A percentile compares a stretch with the other conserved stretches of the same genome.
These are phyloP conservation scores for Lindbergichthys nudifrons DNA, from an alignment of 2,797 vertebrate genomes.

Conservation along the genomic window DNA sequence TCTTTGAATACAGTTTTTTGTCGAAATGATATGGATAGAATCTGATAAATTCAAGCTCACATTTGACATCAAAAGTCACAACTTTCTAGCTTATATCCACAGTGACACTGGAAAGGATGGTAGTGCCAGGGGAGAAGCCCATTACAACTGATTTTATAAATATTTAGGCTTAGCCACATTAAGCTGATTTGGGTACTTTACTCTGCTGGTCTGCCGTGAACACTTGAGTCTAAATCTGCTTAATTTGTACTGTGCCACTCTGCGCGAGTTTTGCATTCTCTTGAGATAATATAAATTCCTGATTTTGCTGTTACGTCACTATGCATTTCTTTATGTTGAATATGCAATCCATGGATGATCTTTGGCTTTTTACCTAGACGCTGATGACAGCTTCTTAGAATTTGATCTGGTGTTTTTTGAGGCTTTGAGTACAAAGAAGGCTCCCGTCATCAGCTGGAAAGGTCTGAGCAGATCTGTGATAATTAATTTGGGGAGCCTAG, in stretches of 20 bases:
- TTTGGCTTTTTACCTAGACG: neutral
- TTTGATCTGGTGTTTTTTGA: conserved; percentile 53
- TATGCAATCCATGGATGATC: conserved; percentile 30
- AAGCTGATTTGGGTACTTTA: conserved; percentile 93
- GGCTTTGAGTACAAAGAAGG: conserved; percentile 33
- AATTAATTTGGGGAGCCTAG: conserved; percentile 72
- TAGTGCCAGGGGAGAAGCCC: conserved; percentile 87
- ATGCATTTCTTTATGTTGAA: conserved; percentile 57
- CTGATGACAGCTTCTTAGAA: conserved; percentile 37
- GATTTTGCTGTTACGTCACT: conserved; percentile 76
- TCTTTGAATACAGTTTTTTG: neutral
- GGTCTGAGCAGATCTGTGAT: conserved; percentile 69
- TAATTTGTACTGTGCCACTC: conserved; percentile 90
- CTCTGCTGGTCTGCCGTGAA: conserved; percentile 88
- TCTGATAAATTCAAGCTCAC: conserved; percentile 34
- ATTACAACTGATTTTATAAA: conserved; percentile 89
- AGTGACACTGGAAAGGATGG: conserved; percentile 80
- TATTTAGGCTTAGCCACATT: conserved; percentile 88
- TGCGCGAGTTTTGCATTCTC: conserved; percentile 84
- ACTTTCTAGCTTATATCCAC: conserved; percentile 58
- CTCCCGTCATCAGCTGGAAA: conserved; percentile 68
- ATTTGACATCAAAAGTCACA: conserved; percentile 57
- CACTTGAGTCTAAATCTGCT: conserved; percentile 90
- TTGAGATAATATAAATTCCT: conserved; percentile 79
- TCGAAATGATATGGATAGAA: conserved; percentile 4